A percentile compares a stretch with the other conserved stretches of the same genome.
These are phyloP conservation scores for Conger conger DNA, from an alignment of 2,113 vertebrate species.

Conservation along the genomic window DNA sequence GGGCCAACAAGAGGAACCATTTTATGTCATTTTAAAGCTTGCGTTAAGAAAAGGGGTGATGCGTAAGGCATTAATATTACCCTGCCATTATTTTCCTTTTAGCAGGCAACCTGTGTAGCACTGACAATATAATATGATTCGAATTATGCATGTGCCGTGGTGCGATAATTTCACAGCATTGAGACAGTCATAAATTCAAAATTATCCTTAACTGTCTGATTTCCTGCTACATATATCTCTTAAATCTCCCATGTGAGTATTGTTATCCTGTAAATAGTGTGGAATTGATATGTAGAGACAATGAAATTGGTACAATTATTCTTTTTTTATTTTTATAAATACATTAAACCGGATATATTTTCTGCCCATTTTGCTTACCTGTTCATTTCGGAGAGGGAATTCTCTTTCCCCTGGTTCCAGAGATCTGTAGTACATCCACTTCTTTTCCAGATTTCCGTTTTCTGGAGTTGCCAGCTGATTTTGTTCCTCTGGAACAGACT, in stretches of 20 bases:
- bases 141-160: neutral
- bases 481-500: conserved; percentile 45
- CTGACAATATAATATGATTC: neutral
- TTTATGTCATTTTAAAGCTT: no score
- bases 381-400: conserved; percentile 73
- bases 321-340: neutral
- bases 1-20: no score
- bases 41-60: no score
- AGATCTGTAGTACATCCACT: conserved; percentile 84
- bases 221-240: neutral
- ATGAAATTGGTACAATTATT: neutral
- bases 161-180: neutral
- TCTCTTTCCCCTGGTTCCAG: conserved; percentile 71
- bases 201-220: neutral
- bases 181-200: neutral
- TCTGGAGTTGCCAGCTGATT: conserved; percentile 39
- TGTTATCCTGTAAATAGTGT: no score
- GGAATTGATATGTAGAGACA: neutral
- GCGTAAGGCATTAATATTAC: no score
- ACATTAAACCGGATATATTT: neutral
- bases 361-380: conserved; percentile 66
- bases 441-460: conserved; percentile 53
- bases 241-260: neutral
- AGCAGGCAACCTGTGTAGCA: neutral
- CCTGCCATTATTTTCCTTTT: neutral